Conservation (phyloP, 2,113 vertebrate genomes). For the Mellivora capensis region DNA sequence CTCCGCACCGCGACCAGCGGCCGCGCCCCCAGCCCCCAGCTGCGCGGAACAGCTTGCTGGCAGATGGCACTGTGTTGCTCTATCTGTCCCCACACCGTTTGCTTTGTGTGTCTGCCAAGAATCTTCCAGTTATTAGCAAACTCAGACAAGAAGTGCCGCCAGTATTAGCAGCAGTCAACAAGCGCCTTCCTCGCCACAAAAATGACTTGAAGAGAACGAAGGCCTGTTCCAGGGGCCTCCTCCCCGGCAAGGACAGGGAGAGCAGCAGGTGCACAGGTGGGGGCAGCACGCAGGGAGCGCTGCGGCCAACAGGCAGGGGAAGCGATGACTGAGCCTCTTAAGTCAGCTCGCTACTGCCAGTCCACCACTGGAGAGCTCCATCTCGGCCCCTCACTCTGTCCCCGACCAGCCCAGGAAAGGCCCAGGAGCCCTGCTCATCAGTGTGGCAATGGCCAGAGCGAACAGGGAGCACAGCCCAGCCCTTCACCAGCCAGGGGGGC, state of each 20-base stretch:
- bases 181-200: conserved; percentile 2
- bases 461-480: not conserved
- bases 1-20: not conserved
- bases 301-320: not conserved
- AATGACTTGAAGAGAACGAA: not conserved
- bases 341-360: not conserved
- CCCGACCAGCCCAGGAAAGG: not conserved
- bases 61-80: conserved; percentile 36
- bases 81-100: conserved; percentile 51
- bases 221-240: not conserved
- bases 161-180: conserved; percentile 46
- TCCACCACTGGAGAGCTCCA: not conserved
- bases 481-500: not conserved
- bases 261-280: not conserved
- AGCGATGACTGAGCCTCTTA: not conserved
- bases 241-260: not conserved
- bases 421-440: not conserved
- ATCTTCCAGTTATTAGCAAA: conserved; percentile 71
- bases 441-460: not conserved
- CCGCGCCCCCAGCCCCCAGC: not conserved
- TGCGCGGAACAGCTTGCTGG: conserved; percentile 50
- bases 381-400: not conserved
- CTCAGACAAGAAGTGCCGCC: conserved; percentile 56
- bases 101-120: conserved; percentile 64
- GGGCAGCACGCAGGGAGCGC: not conserved